A percentile compares a stretch with the other conserved stretches of the same genome.
Conservation (phyloP, 2,113 vertebrate species). For the Toxotes chatareus region DNA sequence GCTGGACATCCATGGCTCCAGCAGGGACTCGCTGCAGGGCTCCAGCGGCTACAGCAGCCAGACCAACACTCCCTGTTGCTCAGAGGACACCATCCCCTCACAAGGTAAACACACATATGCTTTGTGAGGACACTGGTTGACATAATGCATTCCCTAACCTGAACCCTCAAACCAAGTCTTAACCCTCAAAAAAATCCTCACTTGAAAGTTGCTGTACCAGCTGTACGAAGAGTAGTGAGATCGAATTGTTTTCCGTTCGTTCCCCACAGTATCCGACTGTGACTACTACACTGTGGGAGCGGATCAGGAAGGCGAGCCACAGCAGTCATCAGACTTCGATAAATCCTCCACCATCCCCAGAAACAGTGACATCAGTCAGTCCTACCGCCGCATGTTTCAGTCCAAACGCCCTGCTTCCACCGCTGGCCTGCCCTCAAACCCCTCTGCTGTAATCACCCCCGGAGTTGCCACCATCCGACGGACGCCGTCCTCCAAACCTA, state of each 20-base stretch:
- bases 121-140: no score
- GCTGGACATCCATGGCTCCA: slow-evolving; percentile 91
- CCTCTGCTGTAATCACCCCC: slow-evolving; percentile 87
- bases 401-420: slow-evolving; percentile 91
- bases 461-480: slow-evolving; percentile 95
- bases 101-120: slow-evolving; percentile 78
- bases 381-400: slow-evolving; percentile 92
- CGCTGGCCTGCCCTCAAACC: slow-evolving; percentile 87
- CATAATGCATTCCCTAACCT: no score
- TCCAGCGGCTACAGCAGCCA: slow-evolving; percentile 97
- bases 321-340: slow-evolving; percentile 84
- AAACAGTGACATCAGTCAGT: slow-evolving; percentile 91
- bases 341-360: slow-evolving; percentile 90
- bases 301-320: slow-evolving; percentile 89
- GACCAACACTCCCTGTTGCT: slow-evolving; percentile 94
- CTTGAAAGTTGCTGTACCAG: no score
- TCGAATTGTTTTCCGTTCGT: neutral
- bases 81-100: slow-evolving; percentile 91
- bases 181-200: no score
- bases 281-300: slow-evolving; percentile 92
- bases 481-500: slow-evolving; percentile 95
- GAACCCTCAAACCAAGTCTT: no score
- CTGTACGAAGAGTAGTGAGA: neutral
- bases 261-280: slow-evolving; percentile 89
- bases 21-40: slow-evolving; percentile 93